Evolutionary conservation across 2,797 vertebrate genomes (phyloP).

Genomic region (Peromyscus nudipes): DNA sequence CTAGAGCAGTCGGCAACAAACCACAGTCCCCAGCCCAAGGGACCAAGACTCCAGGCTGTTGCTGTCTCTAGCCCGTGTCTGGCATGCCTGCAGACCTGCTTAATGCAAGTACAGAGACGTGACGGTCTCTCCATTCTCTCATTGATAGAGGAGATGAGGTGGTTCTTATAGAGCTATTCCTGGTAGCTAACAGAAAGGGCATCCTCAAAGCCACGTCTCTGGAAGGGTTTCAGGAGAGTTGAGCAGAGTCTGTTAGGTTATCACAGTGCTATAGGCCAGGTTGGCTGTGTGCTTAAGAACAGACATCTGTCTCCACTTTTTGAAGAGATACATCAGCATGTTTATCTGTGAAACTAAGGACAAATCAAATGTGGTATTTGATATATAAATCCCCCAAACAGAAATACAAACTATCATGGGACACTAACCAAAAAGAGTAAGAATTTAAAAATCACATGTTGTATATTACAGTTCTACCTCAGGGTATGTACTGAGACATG

Average conservation of each 20-base stretch:
- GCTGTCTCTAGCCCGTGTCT: not conserved
- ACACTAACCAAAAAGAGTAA: not conserved
- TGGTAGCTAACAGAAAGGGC: not conserved
- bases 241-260: not conserved
- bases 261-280: not conserved
- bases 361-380: not conserved
- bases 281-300: not conserved
- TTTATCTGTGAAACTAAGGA: constrained; percentile 13
- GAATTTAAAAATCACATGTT: not conserved
- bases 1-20: not conserved
- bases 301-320: not conserved
- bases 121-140: not conserved
- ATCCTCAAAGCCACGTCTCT: not conserved
- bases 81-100: not conserved
- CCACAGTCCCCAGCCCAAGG: not conserved
- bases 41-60: not conserved
- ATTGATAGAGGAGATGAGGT: not conserved
- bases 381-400: not conserved
- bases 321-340: not conserved
- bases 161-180: not conserved
- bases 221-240: not conserved
- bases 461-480: not conserved
- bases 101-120: not conserved
- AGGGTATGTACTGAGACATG: not conserved
- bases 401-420: constrained; percentile 3